Conservation (phyloP, 53 echinoderm and acorn worm genomes). For the Stichopus horrens region DNA sequence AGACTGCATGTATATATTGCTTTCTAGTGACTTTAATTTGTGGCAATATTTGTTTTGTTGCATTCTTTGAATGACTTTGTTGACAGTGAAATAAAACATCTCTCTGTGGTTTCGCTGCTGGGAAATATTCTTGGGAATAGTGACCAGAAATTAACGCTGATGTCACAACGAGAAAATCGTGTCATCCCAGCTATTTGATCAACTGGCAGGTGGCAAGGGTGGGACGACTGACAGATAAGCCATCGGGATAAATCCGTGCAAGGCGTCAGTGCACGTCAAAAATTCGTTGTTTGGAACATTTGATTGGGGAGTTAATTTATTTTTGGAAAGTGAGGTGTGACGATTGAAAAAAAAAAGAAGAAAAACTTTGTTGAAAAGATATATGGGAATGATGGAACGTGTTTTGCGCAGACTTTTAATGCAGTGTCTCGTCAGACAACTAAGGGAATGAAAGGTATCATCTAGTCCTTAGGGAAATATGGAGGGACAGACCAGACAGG, state of each 20-base stretch:
- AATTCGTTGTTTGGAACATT: background rate
- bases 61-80: background rate
- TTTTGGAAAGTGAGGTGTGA: background rate
- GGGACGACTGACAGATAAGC: conserved; percentile 5
- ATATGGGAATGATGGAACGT: background rate
- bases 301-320: background rate
- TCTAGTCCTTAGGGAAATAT: background rate
- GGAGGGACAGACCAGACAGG: background rate
- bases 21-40: too few species aligned
- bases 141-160: background rate
- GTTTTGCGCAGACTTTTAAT: background rate
- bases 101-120: background rate
- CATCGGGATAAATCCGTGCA: background rate
- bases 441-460: background rate
- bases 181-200: background rate
- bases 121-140: background rate
- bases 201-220: background rate
- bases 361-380: background rate
- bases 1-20: too few species aligned
- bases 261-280: background rate
- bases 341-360: too few species aligned
- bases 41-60: background rate
- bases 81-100: background rate
- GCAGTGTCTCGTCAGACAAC: too few species aligned
- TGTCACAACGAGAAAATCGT: background rate